Evolutionary conservation across 2,888 invertebrate genomes (phyloP).

Genomic region (Chymomyza fuscimana): DNA sequence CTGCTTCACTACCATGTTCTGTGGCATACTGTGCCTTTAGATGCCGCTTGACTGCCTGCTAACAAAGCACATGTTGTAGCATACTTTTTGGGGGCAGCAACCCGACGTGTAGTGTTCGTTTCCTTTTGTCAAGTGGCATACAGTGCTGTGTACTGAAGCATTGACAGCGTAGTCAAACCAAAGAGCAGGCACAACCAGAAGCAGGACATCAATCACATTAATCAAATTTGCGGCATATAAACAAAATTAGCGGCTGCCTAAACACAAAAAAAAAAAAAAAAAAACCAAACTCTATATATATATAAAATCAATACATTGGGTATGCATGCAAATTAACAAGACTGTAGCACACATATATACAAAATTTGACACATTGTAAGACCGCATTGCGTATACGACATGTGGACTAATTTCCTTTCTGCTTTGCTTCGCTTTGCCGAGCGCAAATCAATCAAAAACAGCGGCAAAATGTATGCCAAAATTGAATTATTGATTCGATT

Average conservation of each 20-base stretch:
- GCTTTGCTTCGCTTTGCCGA: slow-evolving; percentile 21
- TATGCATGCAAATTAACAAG: slow-evolving; percentile 51
- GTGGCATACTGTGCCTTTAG: not conserved
- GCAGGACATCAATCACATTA: slow-evolving; percentile 61
- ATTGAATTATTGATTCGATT: slow-evolving; percentile 73
- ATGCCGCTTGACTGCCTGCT: slow-evolving; percentile 4
- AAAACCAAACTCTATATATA: too few relatives aligned
- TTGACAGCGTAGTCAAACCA: not conserved
- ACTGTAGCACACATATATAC: not conserved
- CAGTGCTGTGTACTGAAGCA: not conserved
- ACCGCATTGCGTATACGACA: slow-evolving; percentile 45
- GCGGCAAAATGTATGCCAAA: slow-evolving; percentile 52
- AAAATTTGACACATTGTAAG: not conserved
- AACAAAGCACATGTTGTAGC: slow-evolving; percentile 34
- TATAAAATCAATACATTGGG: not conserved
- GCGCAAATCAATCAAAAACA: slow-evolving; percentile 66
- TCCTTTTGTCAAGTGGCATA: slow-evolving; percentile 1
- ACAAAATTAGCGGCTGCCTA: slow-evolving; percentile 1
- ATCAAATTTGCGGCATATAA: slow-evolving; percentile 40
- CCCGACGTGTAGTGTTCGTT: not conserved
- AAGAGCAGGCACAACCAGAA: not conserved
- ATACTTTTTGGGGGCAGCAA: slow-evolving; percentile 28
- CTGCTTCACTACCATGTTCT: not conserved
- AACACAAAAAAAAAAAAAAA: slow-evolving; percentile 10
- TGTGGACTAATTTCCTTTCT: not conserved